Evolutionary conservation across 2,888 invertebrate species (phyloP), one percentile per base, ranked within the genome.

Genomic region (Acleris sparsana): DNA sequence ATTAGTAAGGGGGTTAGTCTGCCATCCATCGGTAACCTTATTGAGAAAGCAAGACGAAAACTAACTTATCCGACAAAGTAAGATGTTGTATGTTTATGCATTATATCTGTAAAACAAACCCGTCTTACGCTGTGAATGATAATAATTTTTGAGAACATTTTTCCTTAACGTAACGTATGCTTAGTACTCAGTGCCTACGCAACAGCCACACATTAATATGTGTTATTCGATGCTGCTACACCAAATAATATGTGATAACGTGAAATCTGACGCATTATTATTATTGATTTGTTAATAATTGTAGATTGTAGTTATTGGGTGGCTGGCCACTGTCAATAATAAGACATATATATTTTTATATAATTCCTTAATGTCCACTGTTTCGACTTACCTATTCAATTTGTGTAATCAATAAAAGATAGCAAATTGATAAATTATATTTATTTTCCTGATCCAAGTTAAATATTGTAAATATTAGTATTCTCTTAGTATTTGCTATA

Each of bases 351-450:
- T 80, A 85, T 86, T 84, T 90, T 88, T 88, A 84, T 87, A 78
- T 76, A 72, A 71, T 69, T 76, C 73, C 63, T 82, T 76, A 77
- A 82, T 83, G 81, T 83, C 75, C 82, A 83, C 81, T 88, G 83
- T 89, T 87, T 85, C 81, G 79, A 87, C 78, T 87, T 82, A 82
- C 79, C 80, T 85, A 79, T 83, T 86, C 91, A 90, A 92, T 92
- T 92, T 92, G 91, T 90, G 76, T 87, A 85, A 87, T 91, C 89
- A 92, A 92, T 91, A 92, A 92, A 92, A 83, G 82, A 88, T 89
- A 85, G 83, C 92, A 91, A 89, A 91, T 92, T 92, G 92, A 76
- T 72, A 18, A 72, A 63, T 78, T 75, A 74, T 82, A 83, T 83
- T 82, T 75, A 73, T 76, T 79, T 75, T 70, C 68, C 57, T 64